Base-by-base conservation (phyloP, 2,888 invertebrate genomes). In the Diploptera punctata region DNA sequence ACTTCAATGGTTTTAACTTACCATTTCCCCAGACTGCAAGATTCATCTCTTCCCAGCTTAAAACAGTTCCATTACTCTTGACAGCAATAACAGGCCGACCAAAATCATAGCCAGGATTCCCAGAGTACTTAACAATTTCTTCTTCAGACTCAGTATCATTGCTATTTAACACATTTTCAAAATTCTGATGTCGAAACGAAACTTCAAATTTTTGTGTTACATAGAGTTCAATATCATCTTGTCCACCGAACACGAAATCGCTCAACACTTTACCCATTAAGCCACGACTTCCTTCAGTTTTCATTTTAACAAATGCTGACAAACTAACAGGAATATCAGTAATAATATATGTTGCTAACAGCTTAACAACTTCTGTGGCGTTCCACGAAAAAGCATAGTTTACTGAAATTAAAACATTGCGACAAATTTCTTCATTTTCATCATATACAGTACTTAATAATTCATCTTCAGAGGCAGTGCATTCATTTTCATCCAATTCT, bases 361-460 rank as follows among this genome's bases (percentile, higher is more conserved):
- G 24, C 33, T 44, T 52, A 1, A 61, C 16, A 16, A 76, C 47
- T 13, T 73, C 57, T 33, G 67, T 60, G 18, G 68, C 73, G 24
- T 67, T 62, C 75, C 75, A 76, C 3, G 44, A 18, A 70, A 76
- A 70, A 16, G 65, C 67, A 49, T 73, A 71, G 9, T 33, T 29
- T 9, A 73, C 52, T 21, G 72, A 68, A n/a, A 74, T 31, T 9
- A 76, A 38, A 13, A 73, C 76, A 67, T 76, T 75, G 7, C 65
- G 38, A 54, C 76, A 76, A 2, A 52, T 43, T 44, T 61, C 74
- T 19, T 38, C 21, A 9, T 44, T 10, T 21, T 38, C 38, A 65
- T 72, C 67, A 49, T 65, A 72, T 31, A 33, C 60, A 5, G 75
- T 52, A 10, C 16, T 21, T 13, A 62, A 9, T 13, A 71, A 1